A percentile compares a stretch with the other conserved stretches of the same genome.
These are phyloP conservation scores for Loripinus fragilis DNA, from an alignment of 2,888 invertebrate species.

Conservation along the genomic window DNA sequence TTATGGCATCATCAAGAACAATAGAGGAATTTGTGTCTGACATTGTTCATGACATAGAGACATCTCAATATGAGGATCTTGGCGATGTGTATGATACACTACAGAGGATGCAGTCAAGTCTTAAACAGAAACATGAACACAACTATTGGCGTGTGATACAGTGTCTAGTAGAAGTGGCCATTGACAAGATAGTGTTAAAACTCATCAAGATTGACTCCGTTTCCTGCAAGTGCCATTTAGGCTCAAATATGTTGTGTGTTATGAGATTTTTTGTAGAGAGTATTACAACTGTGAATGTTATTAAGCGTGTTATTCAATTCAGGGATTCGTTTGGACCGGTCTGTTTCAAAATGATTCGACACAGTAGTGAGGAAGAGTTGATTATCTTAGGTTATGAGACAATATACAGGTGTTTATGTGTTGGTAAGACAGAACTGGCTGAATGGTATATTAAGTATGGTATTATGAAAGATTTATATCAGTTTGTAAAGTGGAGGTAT, in stretches of 20 bases:
- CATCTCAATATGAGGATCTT: constrained; percentile 46
- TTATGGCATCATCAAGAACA: constrained; percentile 43
- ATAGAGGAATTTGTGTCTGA: constrained; percentile 61
- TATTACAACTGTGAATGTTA: constrained; percentile 50
- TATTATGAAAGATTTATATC: constrained; percentile 54
- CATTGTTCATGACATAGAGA: constrained; percentile 39
- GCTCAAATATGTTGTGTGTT: constrained; percentile 40
- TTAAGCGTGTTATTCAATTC: constrained; percentile 54
- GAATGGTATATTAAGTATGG: constrained; percentile 49
- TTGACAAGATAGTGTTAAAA: constrained; percentile 42
- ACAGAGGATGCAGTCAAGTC: constrained; percentile 54
- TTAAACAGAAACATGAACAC: constrained; percentile 53
- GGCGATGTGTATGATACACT: constrained; percentile 52
- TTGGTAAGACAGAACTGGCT: constrained; percentile 49
- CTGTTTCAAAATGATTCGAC: constrained; percentile 51
- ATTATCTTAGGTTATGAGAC: constrained; percentile 33
- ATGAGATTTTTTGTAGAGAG: constrained; percentile 55
- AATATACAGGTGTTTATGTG: constrained; percentile 51
- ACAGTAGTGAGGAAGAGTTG: constrained; percentile 40
- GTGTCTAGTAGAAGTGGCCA: constrained; percentile 57
- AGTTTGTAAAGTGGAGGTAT: constrained; percentile 36
- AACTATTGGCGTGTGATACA: constrained; percentile 65
- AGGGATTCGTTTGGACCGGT: constrained; percentile 46
- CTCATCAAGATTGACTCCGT: constrained; percentile 41
- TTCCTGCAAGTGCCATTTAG: constrained; percentile 49